phyloP scores from a whole-genome alignment of 2,888 invertebrate genomes.

The Xiphydria camelus region DNA sequence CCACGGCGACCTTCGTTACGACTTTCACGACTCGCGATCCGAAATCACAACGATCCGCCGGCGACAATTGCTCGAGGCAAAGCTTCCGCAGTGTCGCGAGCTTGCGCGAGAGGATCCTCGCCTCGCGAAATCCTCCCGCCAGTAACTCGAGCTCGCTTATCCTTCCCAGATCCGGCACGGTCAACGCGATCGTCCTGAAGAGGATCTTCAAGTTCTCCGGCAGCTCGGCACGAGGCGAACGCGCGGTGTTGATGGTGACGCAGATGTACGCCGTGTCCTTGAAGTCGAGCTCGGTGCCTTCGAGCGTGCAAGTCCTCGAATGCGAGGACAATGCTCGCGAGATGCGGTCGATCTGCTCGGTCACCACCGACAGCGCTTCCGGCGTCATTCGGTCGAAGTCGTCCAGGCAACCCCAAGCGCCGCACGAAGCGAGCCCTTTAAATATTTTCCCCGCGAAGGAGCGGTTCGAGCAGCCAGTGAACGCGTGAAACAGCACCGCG shows the following conservation, averaged over 20 bases:
- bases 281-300: constrained; percentile 63
- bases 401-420: constrained; percentile 67
- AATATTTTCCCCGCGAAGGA: constrained; percentile 62
- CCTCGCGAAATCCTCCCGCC: constrained; percentile 63
- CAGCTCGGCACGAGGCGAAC: constrained; percentile 52
- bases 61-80: constrained; percentile 60
- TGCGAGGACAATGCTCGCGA: constrained; percentile 56
- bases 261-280: constrained; percentile 69
- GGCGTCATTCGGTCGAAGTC: constrained; percentile 62
- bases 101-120: constrained; percentile 60
- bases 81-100: constrained; percentile 62
- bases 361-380: constrained; percentile 62
- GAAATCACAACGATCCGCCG: constrained; percentile 63
- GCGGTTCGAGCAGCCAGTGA: constrained; percentile 62
- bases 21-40: constrained; percentile 64
- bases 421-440: constrained; percentile 62
- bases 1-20: constrained; percentile 62
- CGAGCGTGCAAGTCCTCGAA: constrained; percentile 56
- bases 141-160: constrained; percentile 65
- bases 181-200: constrained; percentile 66
- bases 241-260: constrained; percentile 62
- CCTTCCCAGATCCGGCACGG: constrained; percentile 63
- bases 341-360: constrained; percentile 62
- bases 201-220: constrained; percentile 65
- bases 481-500: constrained; percentile 63